These are phyloP conservation scores for Microtus oregoni DNA, from an alignment of 2,113 vertebrate genomes.

Conservation along the genomic window DNA sequence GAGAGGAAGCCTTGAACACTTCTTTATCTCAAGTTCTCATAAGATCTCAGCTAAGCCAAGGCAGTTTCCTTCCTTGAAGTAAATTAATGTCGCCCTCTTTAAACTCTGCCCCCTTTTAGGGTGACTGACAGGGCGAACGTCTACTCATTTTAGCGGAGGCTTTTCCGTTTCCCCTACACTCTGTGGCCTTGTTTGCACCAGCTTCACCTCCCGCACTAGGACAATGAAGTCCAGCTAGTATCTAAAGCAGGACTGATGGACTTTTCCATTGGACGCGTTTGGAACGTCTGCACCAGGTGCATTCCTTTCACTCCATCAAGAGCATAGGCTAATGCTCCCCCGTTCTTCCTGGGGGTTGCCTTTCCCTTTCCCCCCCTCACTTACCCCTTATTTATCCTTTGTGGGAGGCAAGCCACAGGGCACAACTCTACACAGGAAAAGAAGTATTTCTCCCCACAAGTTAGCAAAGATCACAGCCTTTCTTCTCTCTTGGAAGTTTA, in stretches of 20 bases:
- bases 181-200: neutral
- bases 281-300: neutral
- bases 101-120: neutral
- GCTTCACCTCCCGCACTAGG: neutral
- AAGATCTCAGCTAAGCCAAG: neutral
- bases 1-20: neutral
- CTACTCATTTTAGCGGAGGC: neutral
- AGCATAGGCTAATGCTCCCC: neutral
- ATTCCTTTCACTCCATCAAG: too few species aligned
- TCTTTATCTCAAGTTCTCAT: neutral
- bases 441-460: neutral
- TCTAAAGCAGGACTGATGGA: neutral
- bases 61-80: neutral
- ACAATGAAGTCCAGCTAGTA: neutral
- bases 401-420: neutral
- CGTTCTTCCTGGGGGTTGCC: neutral
- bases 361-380: neutral
- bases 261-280: neutral
- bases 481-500: neutral
- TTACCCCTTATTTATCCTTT: neutral
- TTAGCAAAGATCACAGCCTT: neutral
- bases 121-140: too few species aligned
- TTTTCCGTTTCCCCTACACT: neutral
- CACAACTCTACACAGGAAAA: neutral
- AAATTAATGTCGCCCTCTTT: neutral